Conservation (phyloP, 2,113 vertebrate species). For the Malaclemys terrapin region DNA sequence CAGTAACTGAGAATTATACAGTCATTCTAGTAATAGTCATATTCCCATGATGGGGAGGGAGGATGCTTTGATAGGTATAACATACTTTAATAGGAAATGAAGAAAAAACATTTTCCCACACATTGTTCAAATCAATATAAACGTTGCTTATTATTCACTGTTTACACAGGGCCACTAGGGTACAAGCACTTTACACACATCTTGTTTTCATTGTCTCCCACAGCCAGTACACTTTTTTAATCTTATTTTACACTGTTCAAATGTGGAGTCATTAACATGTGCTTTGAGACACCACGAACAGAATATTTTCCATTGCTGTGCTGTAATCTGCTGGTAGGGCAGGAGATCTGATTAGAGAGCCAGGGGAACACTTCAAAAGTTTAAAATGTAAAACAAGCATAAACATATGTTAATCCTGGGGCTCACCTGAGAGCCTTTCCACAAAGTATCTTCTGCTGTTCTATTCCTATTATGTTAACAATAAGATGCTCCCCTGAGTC, state of each 20-base stretch:
- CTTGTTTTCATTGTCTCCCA: not conserved
- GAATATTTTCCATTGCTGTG: not conserved
- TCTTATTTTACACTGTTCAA: not conserved
- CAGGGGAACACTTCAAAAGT: not conserved
- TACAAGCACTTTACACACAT: not conserved
- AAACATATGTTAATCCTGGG: constrained; percentile 16
- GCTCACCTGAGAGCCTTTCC: not conserved
- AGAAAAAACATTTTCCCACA: not conserved
- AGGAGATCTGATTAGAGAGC: not conserved
- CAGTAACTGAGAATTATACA: not conserved
- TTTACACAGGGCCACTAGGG: not conserved
- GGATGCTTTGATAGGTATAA: not conserved
- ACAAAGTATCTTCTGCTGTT: constrained; percentile 3
- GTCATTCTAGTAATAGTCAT: not conserved
- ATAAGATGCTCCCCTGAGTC: constrained; percentile 1
- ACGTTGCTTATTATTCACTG: not conserved
- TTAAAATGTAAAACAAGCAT: constrained; percentile 10
- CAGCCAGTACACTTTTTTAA: not conserved
- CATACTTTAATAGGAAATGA: not conserved
- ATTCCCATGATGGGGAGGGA: rapidly evolving
- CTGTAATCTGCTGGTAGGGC: not conserved
- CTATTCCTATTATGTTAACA: not conserved
- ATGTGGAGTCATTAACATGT: not conserved
- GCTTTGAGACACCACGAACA: not conserved
- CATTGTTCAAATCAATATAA: not conserved